Base-by-base conservation (phyloP, 2,797 vertebrate genomes). In the Hippocampus kuda region DNA sequence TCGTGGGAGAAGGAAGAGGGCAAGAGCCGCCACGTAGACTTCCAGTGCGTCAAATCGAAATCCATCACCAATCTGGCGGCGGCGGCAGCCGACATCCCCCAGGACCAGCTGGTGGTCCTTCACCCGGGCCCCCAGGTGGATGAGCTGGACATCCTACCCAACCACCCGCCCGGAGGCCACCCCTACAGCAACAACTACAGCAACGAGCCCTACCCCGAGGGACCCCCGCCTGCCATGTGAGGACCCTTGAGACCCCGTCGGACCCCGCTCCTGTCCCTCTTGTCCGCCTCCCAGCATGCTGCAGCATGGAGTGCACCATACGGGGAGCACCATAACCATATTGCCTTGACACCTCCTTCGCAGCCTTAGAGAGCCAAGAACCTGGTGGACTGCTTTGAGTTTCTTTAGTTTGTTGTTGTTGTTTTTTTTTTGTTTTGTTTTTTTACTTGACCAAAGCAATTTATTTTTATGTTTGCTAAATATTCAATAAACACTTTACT, bases 1-100 rank as follows among this genome's bases (percentile, higher is more conserved):
- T 98, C 96, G 0, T 98, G 96, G 96, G 96, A 98, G 85, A 98
- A 98, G 75, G 96, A 98, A 73, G 96, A 98, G 77, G 96, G 96
- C 0, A 98, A 98, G 86, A 98, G 96, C 66, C 92, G 95, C 27
- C 96, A 98, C 0, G 96, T 98, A 63, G 96, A 98, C 87, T 98
- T 98, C 74, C 96, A 98, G 84, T 98, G 96, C 0, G 96, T 98
- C 12, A 98, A 98, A 81, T 98, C 95, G 85, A 98, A 98, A 90
- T 97, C 95, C 69, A 98, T 95, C 77, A 98, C 96, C 20, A 98
- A 98, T 76, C 78, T 98, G 69, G 96, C 94, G 0, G 96, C 96
- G 0, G 96, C 96, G 0, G 96, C 95, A 0, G 95, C 96, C 1
- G 96, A 98, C 84, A 94, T 98, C 86, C 96, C 96, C 66, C 96